phyloP scores from a whole-genome alignment of 2,797 vertebrate genomes.

The Monodelphis domestica region DNA sequence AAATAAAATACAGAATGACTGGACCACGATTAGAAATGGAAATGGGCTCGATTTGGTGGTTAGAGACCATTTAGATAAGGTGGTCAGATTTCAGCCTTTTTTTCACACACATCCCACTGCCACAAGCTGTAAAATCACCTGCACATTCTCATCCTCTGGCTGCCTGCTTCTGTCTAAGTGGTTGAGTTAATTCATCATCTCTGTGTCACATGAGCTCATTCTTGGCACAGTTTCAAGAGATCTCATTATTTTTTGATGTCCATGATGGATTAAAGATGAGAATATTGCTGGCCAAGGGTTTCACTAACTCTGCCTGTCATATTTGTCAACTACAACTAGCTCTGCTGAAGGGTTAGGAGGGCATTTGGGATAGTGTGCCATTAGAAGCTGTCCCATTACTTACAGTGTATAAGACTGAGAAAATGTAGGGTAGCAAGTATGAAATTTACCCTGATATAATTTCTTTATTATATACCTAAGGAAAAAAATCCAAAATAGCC shows the following conservation, averaged over 20 bases:
- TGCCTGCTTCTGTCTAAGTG: conserved; percentile 72
- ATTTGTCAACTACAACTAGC: conserved; percentile 81
- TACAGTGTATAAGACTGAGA: conserved; percentile 73
- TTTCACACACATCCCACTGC: background rate
- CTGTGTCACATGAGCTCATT: conserved; percentile 80
- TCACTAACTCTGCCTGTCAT: conserved; percentile 78
- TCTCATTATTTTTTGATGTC: conserved; percentile 85
- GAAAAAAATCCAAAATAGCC: conserved; percentile 67
- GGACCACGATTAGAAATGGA: conserved; percentile 53
- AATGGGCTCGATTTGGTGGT: conserved; percentile 31
- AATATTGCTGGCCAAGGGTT: conserved; percentile 82
- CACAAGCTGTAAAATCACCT: conserved; percentile 56
- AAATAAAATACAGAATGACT: conserved; percentile 34
- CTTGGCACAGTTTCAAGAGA: conserved; percentile 79
- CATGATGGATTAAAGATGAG: conserved; percentile 83
- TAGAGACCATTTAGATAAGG: conserved; percentile 23
- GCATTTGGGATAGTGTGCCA: conserved; percentile 69
- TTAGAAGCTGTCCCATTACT: conserved; percentile 81
- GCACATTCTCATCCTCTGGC: conserved; percentile 21
- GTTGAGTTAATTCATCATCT: conserved; percentile 81
- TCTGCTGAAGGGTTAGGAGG: conserved; percentile 76
- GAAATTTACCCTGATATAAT: conserved; percentile 76
- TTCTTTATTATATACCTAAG: conserved; percentile 66
- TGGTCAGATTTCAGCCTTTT: background rate
- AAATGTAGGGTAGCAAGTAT: conserved; percentile 80